Base-by-base conservation (phyloP, 2,113 vertebrate genomes). In the Pelvicachromis taeniatus region DNA sequence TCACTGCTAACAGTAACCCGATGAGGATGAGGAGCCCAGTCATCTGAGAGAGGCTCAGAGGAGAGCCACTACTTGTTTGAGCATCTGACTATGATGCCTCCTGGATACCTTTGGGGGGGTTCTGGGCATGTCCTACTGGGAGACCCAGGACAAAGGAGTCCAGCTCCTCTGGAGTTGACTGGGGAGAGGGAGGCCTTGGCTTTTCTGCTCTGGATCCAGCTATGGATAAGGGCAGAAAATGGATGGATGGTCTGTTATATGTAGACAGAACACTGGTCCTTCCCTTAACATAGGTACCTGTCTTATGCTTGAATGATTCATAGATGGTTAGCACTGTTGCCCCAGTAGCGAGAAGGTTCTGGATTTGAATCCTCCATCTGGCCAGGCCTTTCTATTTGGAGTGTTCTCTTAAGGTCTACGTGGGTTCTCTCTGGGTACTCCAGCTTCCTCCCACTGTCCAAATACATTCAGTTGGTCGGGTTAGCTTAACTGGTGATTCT, bases 371-470 rank as follows among this genome's bases (percentile, higher is more conserved):
- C 10, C 31, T 63, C 59, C 59, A 63, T n/a, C 31, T 61, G 58
- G 5, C 0, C 31, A 61, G 11, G 9, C 31, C 58, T 61, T 61
- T 63, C 33, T 63, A 31, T 63, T 0, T 63, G 59, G 59, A 63
- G 33, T 12, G 31, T 7, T 63, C 31, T 38, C 6, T 14, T 31
- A 61, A 9, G 0, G 31, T 61, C 31, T 4, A 61, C 0, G 5
- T 35, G 17, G 58, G 58, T 35, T 19, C 17, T 61, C 31, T 61
- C 19, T 61, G 31, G 58, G 58, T 35, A 61, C 58, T 61, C 31
- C 17, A 61, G 58, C 31, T 0, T 35, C 29, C 56, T 59, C 56
- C 29, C 0, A 0, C 29, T 33, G 58, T 33, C 29, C 58, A 61
- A 61, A 61, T 29, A 33, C 59, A n/a, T 63, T 35, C 17, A 2